Evolutionary conservation across 2,888 invertebrate genomes (phyloP), one percentile per base, ranked within the genome.

Genomic region (Tenthredo scrophulariae): DNA sequence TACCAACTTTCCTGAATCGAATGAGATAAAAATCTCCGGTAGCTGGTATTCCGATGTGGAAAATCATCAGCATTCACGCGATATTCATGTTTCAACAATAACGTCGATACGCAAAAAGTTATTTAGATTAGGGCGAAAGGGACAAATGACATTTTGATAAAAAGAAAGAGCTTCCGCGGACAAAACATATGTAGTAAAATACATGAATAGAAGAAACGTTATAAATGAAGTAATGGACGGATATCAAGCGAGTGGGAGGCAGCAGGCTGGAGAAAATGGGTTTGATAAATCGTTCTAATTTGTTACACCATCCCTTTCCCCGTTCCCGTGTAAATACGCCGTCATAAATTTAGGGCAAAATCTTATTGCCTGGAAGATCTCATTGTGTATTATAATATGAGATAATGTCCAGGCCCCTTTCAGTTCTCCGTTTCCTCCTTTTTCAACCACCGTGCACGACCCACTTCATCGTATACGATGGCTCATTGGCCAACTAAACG

Each of bases 301-400:
- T 86, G 87, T 89, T 88, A 86, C 62, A 67, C 58, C 84, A 83
- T 40, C 85, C 67, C 40, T 29, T 26, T 67, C 26, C 62, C 58
- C 85, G 65, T 88, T 40, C 80, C 58, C 84, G 70, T 88, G 87
- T 58, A 85, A 82, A 84, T 86, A 86, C 65, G 79, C 79, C 74
- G 85, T 70, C 86, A 87, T 89, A 88, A 89, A 89, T 89, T 88
- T 85, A 79, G 77, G 86, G 84, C 83, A 75, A 87, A 85, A 88
- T 89, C 87, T 89, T 89, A 89, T 89, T 88, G 88, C 87, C 85
- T 86, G 88, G 88, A 88, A 89, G 88, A 88, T 84, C 86, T 85
- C 85, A 86, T 86, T 88, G 88, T 85, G 86, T 80, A 87, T 89
- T 87, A 89, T 89, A 89, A 89, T 89, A 87, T 86, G 84, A 88